Conservation (phyloP, 2,113 vertebrate species). For the Myiagra hebetior region DNA sequence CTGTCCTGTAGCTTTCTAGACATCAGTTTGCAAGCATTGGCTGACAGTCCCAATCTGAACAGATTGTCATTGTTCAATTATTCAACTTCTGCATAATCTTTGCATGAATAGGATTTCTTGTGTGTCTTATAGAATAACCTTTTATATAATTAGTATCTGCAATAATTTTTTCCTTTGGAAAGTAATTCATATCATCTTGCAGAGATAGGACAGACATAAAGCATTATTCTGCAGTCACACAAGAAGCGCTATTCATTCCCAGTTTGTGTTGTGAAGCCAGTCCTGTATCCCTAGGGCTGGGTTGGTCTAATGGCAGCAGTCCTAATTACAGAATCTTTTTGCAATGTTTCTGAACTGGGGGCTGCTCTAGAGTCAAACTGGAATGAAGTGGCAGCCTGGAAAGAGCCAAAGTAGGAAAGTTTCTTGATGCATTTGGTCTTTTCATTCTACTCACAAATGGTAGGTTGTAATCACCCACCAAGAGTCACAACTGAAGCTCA, state of each 20-base stretch:
- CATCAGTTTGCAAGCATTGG: background rate
- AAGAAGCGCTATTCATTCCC: constrained; percentile 39
- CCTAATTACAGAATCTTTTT: background rate
- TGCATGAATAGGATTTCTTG: constrained; percentile 48
- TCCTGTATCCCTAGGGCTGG: background rate
- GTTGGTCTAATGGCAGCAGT: background rate
- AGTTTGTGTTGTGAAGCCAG: background rate
- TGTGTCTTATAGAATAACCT: constrained; percentile 21
- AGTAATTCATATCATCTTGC: constrained; percentile 26
- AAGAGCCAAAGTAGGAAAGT: background rate
- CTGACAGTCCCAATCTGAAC: background rate
- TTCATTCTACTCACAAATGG: background rate
- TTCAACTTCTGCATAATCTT: background rate
- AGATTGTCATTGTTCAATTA: constrained; percentile 9
- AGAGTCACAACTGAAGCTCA: background rate
- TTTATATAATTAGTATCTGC: constrained; percentile 38
- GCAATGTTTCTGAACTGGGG: background rate
- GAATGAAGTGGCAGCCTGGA: background rate
- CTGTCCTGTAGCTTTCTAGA: background rate
- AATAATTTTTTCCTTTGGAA: constrained; percentile 45
- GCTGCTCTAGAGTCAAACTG: background rate
- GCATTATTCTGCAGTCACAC: constrained; percentile 39
- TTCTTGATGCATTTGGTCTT: background rate
- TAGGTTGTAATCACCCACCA: background rate
- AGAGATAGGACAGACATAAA: constrained; percentile 20